Conservation (phyloP, 2,797 vertebrate genomes). For the Acanthurus tractus region DNA sequence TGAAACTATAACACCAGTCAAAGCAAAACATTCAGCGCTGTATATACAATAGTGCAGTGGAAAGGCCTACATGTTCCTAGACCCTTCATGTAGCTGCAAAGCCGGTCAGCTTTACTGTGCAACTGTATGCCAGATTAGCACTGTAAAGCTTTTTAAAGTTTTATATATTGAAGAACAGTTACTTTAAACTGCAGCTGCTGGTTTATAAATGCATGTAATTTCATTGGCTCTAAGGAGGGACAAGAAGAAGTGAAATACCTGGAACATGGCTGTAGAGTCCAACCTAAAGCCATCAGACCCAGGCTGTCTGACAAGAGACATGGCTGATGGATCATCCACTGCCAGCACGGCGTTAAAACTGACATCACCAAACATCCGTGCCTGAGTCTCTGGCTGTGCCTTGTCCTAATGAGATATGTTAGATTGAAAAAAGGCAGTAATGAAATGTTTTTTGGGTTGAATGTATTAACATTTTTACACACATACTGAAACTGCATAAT, state of each 20-base stretch:
- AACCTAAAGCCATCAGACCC: slow-evolving; percentile 95
- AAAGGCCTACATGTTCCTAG: too few species aligned
- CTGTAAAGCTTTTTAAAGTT: not conserved
- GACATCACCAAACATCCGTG: slow-evolving; percentile 88
- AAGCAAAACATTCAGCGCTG: too few species aligned
- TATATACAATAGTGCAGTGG: too few species aligned
- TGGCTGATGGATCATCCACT: slow-evolving; percentile 90
- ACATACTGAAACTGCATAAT: not conserved
- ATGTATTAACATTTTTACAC: not conserved
- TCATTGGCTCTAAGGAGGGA: not conserved
- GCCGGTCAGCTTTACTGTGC: too few species aligned
- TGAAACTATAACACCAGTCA: too few species aligned
- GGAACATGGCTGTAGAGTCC: slow-evolving; percentile 93
- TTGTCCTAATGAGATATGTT: slow-evolving; percentile 86
- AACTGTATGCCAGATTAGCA: not conserved
- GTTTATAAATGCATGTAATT: not conserved
- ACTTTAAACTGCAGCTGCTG: not conserved
- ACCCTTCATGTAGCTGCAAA: not conserved
- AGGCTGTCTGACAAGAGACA: slow-evolving; percentile 90
- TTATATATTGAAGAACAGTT: not conserved
- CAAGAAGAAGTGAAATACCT: slow-evolving; percentile 79
- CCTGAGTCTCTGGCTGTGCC: slow-evolving; percentile 95
- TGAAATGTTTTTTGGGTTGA: too few species aligned
- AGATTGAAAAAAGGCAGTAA: not conserved
- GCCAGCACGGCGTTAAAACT: slow-evolving; percentile 91